These are phyloP conservation scores for Lobophora halterata DNA, from an alignment of 2,888 invertebrate species.

Conservation along the genomic window DNA sequence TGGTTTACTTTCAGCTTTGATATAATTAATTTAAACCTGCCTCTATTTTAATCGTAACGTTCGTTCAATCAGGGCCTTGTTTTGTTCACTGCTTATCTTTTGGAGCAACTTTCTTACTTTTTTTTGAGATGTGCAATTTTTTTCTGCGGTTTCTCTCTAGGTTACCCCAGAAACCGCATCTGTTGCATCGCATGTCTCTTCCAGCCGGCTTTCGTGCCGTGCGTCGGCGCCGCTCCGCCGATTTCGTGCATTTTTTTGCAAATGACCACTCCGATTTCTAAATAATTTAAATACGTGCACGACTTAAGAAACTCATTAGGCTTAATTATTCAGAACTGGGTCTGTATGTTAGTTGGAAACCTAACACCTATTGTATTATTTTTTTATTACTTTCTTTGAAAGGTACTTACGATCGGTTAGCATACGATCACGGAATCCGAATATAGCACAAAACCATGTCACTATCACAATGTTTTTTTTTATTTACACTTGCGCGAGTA, in stretches of 20 bases:
- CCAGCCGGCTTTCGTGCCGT: constrained; percentile 41
- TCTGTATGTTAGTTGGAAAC: constrained; percentile 44
- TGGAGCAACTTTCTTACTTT: not conserved
- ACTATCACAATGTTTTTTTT: constrained; percentile 64
- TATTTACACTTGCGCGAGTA: constrained; percentile 50
- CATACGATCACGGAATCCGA: constrained; percentile 68
- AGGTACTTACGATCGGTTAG: constrained; percentile 64
- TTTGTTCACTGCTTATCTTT: no score
- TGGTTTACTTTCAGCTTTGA: no score
- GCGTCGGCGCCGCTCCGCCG: constrained; percentile 61
- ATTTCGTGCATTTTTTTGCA: constrained; percentile 76
- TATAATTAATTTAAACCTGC: no score
- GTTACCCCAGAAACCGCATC: constrained; percentile 2
- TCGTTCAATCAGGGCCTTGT: no score
- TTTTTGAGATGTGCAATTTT: not conserved
- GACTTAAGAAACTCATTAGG: constrained; percentile 57
- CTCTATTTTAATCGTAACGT: no score
- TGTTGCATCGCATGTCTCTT: constrained; percentile 27
- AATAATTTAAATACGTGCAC: constrained; percentile 79
- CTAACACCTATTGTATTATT: constrained; percentile 16
- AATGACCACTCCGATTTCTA: constrained; percentile 74
- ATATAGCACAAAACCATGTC: constrained; percentile 74
- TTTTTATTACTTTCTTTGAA: constrained; percentile 4
- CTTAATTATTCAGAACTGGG: constrained; percentile 66
- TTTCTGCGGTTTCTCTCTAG: no score